Evolutionary conservation across 2,797 vertebrate species (phyloP), one percentile per base, ranked within the genome.

Genomic region (Ctenochaetus hawaiiensis): DNA sequence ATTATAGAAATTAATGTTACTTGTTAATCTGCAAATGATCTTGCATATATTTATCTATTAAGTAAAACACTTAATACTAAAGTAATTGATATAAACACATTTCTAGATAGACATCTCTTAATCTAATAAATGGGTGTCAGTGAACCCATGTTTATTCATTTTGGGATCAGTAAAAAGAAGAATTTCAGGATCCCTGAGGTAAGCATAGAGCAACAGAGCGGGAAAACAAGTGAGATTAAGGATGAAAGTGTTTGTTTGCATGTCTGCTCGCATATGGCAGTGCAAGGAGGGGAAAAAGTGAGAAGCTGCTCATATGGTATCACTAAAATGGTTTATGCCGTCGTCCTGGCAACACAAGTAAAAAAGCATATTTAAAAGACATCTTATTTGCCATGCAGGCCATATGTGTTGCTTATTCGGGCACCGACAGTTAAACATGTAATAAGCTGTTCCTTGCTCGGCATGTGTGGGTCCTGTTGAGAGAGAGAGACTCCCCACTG

Each of bases 371-470:
- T 87, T 92, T 87, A 83, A 88, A 84, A 86, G 74, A 85, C 87
- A 78, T 79, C 53, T 67, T 75, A 75, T 85, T 89, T 86, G 81
- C 89, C 85, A 78, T 77, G 62, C 20, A 52, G 45, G 68, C 80
- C 78, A 88, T 86, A 87, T 88, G 80, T 81, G 72, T 89, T 85
- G 83, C 82, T 92, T 92, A 89, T 91, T 89, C 89, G 89, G 87
- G 75, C 86, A 73, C 73, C 75, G 66, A 84, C 71, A 75, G 83
- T 93, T 92, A 88, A 91, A 92, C 41, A 62, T 88, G 85, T 89
- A 92, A 92, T 92, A 92, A 93, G 90, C 53, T 65, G 87, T 82
- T 89, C 66, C 77, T 89, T 88, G 83, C 87, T 89, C 83, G 78
- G 82, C 81, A 65, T 87, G 75, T 83, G 84, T 82, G 79, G 77